Evolutionary conservation across 2,797 vertebrate genomes (phyloP).

Genomic region (Miichthys miiuy): DNA sequence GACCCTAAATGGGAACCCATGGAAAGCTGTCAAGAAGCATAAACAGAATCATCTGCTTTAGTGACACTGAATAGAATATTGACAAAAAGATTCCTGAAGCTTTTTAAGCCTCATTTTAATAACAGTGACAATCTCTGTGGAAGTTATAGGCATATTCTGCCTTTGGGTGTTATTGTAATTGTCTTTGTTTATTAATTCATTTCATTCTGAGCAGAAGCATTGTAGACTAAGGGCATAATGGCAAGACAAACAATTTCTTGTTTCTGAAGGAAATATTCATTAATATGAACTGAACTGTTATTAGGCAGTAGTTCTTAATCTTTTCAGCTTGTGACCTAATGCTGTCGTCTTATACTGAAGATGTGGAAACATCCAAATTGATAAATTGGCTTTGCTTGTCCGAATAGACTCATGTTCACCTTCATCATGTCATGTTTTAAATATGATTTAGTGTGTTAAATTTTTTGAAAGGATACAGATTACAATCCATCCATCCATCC

Average conservation of each 20-base stretch:
- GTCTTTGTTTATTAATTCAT: not conserved
- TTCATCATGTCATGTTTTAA: not conserved
- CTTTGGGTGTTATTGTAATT: not conserved
- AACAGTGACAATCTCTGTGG: too few species aligned
- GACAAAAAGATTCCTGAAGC: not conserved
- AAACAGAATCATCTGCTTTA: not conserved
- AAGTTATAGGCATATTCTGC: slow-evolving; percentile 2
- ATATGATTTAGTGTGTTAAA: not conserved
- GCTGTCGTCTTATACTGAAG: not conserved
- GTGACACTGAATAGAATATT: not conserved
- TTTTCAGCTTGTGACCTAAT: not conserved
- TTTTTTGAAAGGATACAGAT: not conserved
- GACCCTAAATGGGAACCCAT: not conserved
- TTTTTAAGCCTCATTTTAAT: not conserved
- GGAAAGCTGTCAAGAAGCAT: not conserved
- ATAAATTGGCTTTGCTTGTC: not conserved
- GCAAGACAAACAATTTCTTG: slow-evolving; percentile 2
- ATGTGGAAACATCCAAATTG: not conserved
- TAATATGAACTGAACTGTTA: slow-evolving; percentile 3
- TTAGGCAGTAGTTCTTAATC: not conserved
- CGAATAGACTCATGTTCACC: not conserved
- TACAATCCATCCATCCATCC: not conserved
- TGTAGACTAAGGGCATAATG: slow-evolving; percentile 3
- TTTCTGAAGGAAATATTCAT: slow-evolving; percentile 6
- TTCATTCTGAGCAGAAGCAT: slow-evolving; percentile 12